Base-by-base conservation (phyloP, 2,797 vertebrate genomes). In the Rhinichthys osculus region DNA sequence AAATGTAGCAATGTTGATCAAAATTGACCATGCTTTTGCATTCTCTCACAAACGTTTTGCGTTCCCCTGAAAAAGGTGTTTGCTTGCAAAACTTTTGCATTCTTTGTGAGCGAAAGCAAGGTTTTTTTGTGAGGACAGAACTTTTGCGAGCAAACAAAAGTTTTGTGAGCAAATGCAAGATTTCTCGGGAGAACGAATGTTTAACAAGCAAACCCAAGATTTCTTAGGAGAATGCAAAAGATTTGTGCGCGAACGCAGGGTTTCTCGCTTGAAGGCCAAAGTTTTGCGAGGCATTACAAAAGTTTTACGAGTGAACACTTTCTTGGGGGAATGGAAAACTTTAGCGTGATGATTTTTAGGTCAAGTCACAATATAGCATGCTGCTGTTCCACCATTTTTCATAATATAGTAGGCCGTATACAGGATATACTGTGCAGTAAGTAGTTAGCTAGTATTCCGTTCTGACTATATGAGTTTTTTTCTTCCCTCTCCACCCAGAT, bases 401-500 rank as follows among this genome's bases (percentile, higher is more conserved):
- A n/a, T 42, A 47, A 9, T 9, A 47, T 72, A 73, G 4, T 59
- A 42, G n/a, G 14, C n/a, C 19, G 14, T 27, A 73, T 1, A 14
- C 11, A 44, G 44, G 11, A 44, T 44, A 44, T 44, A 44, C 4
- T 50, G 1, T 50, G 2, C 27, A 33, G 2, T 27, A 27, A 44
- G 7, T 27, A 35, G 38, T 35, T 11, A 40, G 5, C 52, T 50
- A 38, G 4, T n/a, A 5, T 70, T 38, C 66, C 4, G 14, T 82
- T 66, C 33, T 21, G 2, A 11, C n/a, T 35, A 14, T 73, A 7
- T 27, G 16, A 4, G 23, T 21, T 35, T 47, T 47, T n/a, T 23
- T 42, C 13, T 8, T 21, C 7, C 59, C 52, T 67, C 47, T 62
- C 38, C 47, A 14, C 77, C 3, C 91, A 99, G 98, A 93, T 98